These are phyloP conservation scores for Pseudomyrmex pallidus DNA, from an alignment of 1,140 invertebrate genomes.

Conservation along the genomic window DNA sequence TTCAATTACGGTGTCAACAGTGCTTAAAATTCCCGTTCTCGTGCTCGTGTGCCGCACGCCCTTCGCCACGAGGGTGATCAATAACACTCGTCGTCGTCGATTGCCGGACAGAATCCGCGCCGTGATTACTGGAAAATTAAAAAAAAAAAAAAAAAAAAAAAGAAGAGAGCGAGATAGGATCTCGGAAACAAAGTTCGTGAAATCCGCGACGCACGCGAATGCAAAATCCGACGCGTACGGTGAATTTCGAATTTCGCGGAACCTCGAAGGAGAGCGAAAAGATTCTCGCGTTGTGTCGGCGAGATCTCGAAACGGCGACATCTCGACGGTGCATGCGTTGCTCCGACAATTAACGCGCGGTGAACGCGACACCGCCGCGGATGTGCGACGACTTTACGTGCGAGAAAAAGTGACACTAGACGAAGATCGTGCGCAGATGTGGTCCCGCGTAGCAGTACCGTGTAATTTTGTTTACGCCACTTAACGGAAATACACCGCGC, in stretches of 20 bases:
- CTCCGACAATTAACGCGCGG: background rate
- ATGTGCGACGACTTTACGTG: background rate
- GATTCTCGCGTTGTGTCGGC: background rate
- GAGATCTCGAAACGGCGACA: background rate
- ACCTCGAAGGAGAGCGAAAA: constrained; percentile 22
- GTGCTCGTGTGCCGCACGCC: constrained; percentile 52
- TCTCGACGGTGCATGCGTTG: background rate
- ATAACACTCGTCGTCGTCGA: constrained; percentile 54
- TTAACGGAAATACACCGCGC: background rate
- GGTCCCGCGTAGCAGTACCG: background rate
- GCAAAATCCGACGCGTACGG: background rate
- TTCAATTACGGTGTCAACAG: constrained; percentile 80
- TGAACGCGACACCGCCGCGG: background rate
- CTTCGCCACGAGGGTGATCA: constrained; percentile 50
- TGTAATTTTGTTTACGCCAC: constrained; percentile 8
- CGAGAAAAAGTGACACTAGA: background rate
- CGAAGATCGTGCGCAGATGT: constrained; percentile 19
- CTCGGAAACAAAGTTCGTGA: constrained; percentile 40
- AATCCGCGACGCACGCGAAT: constrained; percentile 10
- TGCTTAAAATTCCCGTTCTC: constrained; percentile 71
- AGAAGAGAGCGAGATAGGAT: background rate
- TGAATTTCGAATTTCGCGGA: constrained; percentile 29
- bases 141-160: background rate
- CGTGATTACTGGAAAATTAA: background rate
- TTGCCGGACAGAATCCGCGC: background rate